phyloP scores from a whole-genome alignment of 92 coral and sea anemone species.

The Montipora capitata region DNA sequence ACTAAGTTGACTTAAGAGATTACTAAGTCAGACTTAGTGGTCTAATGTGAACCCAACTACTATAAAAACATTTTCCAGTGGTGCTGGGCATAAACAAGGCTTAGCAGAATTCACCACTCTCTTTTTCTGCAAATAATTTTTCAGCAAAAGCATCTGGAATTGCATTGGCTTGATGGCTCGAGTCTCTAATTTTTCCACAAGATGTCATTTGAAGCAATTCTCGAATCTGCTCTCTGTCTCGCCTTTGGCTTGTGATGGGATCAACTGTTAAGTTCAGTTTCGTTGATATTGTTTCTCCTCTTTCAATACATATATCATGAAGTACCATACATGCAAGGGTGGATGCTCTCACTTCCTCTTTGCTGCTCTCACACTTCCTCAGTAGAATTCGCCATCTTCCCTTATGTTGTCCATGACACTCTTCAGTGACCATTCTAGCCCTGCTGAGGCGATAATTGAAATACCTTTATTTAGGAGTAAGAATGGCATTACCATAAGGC shows the following conservation, averaged over 20 bases:
- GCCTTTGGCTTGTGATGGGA: conserved; percentile 58
- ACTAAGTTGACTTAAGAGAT: too few species aligned
- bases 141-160: conserved; percentile 65
- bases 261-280: conserved; percentile 59
- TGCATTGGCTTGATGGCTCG: conserved; percentile 50
- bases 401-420: conserved; percentile 62
- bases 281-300: conserved; percentile 55
- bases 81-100: not conserved
- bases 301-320: conserved; percentile 62
- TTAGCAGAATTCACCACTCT: conserved; percentile 20
- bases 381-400: conserved; percentile 75
- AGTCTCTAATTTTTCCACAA: conserved; percentile 59
- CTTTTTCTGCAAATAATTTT: conserved; percentile 56
- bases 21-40: too few species aligned
- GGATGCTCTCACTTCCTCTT: conserved; percentile 55
- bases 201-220: conserved; percentile 58
- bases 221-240: conserved; percentile 52
- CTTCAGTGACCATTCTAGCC: conserved; percentile 74
- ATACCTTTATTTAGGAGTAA: conserved; percentile 41
- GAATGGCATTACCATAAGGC: conserved; percentile 57
- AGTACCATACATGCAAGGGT: conserved; percentile 72
- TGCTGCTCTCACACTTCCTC: conserved; percentile 67
- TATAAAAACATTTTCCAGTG: not conserved
- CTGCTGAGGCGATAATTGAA: conserved; percentile 66
- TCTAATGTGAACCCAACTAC: too few species aligned